These are phyloP conservation scores for Hermodice carunculata DNA, from an alignment of 2,888 invertebrate species.

Conservation along the genomic window DNA sequence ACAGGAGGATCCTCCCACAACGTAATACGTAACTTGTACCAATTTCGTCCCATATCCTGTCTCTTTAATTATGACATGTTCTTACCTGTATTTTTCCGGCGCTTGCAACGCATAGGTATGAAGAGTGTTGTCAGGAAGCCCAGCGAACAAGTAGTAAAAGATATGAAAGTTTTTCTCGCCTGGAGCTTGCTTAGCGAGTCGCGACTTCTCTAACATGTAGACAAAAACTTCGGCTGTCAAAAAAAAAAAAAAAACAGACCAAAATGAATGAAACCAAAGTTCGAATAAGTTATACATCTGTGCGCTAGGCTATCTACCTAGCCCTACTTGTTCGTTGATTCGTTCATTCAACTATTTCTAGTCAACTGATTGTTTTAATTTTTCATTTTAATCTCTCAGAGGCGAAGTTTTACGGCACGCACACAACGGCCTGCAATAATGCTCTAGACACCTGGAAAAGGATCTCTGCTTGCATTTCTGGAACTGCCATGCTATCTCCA, in stretches of 20 bases:
- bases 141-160: constrained; percentile 61
- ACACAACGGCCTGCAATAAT: no score
- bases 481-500: no score
- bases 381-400: no score
- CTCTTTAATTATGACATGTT: not conserved
- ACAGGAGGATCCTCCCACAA: no score
- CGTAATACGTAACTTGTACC: not conserved
- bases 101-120: constrained; percentile 58
- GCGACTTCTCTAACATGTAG: constrained; percentile 62
- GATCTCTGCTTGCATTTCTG: no score
- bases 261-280: not conserved
- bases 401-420: no score
- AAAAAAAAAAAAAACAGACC: not conserved
- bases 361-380: no score
- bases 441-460: no score
- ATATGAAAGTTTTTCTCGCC: constrained; percentile 64
- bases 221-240: constrained; percentile 56
- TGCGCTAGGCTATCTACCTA: no score
- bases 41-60: not conserved
- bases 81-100: constrained; percentile 56
- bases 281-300: no score
- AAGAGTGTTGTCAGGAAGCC: constrained; percentile 55
- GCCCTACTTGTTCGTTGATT: no score
- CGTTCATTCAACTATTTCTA: no score
- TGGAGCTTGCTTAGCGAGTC: constrained; percentile 54